Conservation (phyloP, 1,140 invertebrate species). For the Frieseomelitta varia region DNA sequence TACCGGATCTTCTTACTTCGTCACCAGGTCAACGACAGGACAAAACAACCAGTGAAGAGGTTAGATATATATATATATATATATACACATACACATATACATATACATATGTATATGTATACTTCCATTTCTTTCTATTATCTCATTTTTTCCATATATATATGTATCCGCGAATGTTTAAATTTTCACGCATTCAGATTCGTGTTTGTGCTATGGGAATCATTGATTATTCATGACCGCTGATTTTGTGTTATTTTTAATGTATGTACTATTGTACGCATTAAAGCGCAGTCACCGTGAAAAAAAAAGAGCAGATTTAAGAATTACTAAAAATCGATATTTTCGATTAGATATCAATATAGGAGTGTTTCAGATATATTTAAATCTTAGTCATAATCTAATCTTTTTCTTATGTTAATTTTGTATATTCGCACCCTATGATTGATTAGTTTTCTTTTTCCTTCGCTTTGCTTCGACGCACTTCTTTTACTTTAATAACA, state of each 20-base stretch:
- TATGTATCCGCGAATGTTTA: slow-evolving; percentile 45
- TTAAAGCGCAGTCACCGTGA: neutral
- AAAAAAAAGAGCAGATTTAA: neutral
- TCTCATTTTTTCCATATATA: slow-evolving; percentile 7
- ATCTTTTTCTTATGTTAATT: neutral
- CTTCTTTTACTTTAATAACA: neutral
- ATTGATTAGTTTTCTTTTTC: neutral
- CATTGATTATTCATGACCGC: slow-evolving; percentile 1
- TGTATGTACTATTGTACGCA: neutral
- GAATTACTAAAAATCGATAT: neutral
- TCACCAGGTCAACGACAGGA: slow-evolving; percentile 94
- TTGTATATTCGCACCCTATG: neutral
- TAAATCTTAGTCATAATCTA: neutral
- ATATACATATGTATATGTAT: neutral
- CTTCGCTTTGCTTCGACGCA: slow-evolving; percentile 13
- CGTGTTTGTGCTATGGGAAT: slow-evolving; percentile 24
- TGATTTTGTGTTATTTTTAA: neutral
- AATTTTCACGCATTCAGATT: slow-evolving; percentile 13
- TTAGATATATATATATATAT: slow-evolving; percentile 81
- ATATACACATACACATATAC: neutral
- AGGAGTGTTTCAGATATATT: neutral
- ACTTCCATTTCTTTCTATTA: neutral
- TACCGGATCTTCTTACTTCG: slow-evolving; percentile 95
- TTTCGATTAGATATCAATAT: neutral
- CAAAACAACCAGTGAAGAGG: slow-evolving; percentile 97